Base-by-base conservation (phyloP, 30 jellyfish, hydroid and myxozoan genomes). In the Hydractinia symbiolongicarpus region DNA sequence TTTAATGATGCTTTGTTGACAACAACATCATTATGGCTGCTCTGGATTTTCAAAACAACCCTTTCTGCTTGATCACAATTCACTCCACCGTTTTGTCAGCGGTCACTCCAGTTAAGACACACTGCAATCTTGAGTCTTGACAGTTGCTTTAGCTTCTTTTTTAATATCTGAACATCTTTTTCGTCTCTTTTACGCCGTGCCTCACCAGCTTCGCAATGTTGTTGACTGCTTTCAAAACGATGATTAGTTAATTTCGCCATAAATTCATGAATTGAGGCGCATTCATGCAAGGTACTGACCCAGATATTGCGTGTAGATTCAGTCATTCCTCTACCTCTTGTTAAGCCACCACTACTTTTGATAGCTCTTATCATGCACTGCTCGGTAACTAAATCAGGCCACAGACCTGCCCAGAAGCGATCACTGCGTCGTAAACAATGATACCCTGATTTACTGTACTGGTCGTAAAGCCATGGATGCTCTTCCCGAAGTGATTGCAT, bases 61-160 rank as follows among this genome's bases (percentile, higher is more conserved):
- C 60, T 73, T 76, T 83, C 84, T 19, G 82, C 89, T 10, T 83
- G 53, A 72, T 77, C 91, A 72, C 91, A 83, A 73, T 83, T 83
- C 15, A 77, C 53, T 49, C n/a, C n/a, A n/a, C n/a, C n/a, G n/a
- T n/a, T 56, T 53, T 73, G 51, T 56, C 89, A 15, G 91, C 84
- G 15, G 49, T 83, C 54, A 83, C 66, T n/a, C 91, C 91, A 54
- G 89, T 30, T 14, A 14, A 55, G 20, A 83, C 9, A 58, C 73
- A 77, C 80, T 64, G 54, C 44, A 83, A 72, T 17, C 16, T 51
- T 15, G 89, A 51, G 74, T 70, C 87, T 64, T 74, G 44, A 40
- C 14, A 15, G 77, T 72, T 69, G 19, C 57, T 49, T 82, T 62
- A 72, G 72, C 20, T 16, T 86, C 86, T 19, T 72, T 70, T 21